Base-by-base conservation (phyloP, 2,888 invertebrate species). In the Ferdinandea cuprea region DNA sequence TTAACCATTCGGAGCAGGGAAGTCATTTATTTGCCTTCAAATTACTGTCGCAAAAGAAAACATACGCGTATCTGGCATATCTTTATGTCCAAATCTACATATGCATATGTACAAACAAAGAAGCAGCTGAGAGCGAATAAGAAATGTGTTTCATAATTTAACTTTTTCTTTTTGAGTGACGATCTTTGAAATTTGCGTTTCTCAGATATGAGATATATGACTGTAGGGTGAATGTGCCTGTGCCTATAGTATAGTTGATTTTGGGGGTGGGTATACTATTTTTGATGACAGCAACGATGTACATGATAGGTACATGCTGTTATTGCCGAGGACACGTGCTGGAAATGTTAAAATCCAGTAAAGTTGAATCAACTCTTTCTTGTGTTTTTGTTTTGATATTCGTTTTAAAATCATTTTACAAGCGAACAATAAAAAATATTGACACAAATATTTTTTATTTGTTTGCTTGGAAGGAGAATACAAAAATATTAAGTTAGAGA, bases 111-210 rank as follows among this genome's bases (percentile, higher is more conserved):
- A n/a, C n/a, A n/a, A n/a, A n/a, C n/a, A n/a, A n/a, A n/a, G n/a
- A n/a, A n/a, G n/a, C n/a, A n/a, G n/a, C n/a, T n/a, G n/a, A n/a
- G n/a, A n/a, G n/a, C n/a, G 25, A 17, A 63, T 35, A 15, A 40
- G 37, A 37, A 63, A 63, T 42, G 61, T 44, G 25, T 72, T 40
- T 52, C 69, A 72, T 72, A 61, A 13, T 40, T 42, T 28, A 46
- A 37, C 37, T 44, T 28, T 54, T 72, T 44, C 35, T 28, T 54
- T 72, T 44, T 35, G 42, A 72, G 52, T 54, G 71, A 72, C 21
- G 44, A 61, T 61, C 61, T 72, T 72, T 61, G 52, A 72, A 65
- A 59, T 56, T 65, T 63, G 56, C 63, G 63, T 56, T 37, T 65
- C 46, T n/a, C 5, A 11, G 71, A 73, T 63, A 54, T 48, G 56